A percentile compares a stretch with the other conserved stretches of the same genome.
phyloP scores from a whole-genome alignment of 2,113 vertebrate species.

The Manacus vitellinus region DNA sequence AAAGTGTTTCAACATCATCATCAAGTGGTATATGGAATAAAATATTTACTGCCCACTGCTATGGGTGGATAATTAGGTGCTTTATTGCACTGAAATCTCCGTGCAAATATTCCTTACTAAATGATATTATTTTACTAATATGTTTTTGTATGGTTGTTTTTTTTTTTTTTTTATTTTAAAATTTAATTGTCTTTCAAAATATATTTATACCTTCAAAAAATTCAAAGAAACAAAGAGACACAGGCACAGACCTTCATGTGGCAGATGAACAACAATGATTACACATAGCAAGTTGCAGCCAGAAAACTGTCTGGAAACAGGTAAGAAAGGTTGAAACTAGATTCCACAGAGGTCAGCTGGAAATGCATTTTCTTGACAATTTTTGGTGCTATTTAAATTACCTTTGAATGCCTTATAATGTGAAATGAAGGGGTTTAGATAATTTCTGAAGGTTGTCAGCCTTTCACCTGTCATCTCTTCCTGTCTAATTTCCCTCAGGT shows the following conservation, averaged over 20 bases:
- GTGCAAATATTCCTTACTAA: neutral
- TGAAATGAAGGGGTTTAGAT: neutral
- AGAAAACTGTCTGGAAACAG: neutral
- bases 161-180: neutral
- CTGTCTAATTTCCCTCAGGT: neutral
- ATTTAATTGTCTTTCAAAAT: neutral
- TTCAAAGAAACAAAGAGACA: neutral
- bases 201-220: neutral
- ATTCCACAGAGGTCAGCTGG: neutral
- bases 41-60: conserved; percentile 34
- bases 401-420: neutral
- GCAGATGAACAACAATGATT: accelerated
- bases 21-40: neutral
- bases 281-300: neutral
- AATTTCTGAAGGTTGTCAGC: neutral
- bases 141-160: accelerated
- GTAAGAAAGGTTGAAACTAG: neutral
- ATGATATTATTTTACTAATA: neutral
- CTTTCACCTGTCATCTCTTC: neutral
- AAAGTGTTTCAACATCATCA: neutral
- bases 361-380: neutral
- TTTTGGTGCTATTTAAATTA: neutral
- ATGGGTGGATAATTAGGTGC: neutral
- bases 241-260: neutral
- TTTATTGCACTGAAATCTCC: neutral